Percentiles rank a stretch among this genome's conserved stretches.
These are phyloP conservation scores for Ancistrus triradiatus DNA, from an alignment of 2,113 vertebrate species.

Conservation along the genomic window DNA sequence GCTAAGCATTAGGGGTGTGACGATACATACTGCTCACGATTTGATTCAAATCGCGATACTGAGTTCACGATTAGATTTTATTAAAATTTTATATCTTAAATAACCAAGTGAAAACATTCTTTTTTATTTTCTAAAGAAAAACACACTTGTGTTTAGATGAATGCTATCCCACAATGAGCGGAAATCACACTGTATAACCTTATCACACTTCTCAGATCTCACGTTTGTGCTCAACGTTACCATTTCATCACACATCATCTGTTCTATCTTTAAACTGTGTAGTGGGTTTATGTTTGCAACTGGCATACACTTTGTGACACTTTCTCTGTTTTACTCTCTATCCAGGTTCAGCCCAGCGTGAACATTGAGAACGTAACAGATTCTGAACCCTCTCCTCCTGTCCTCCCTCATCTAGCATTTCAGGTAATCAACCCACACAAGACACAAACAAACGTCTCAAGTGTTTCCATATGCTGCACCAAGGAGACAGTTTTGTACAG, in stretches of 20 bases:
- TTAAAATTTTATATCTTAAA: too few relatives aligned
- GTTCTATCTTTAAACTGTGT: conserved; percentile 4
- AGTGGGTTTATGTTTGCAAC: background rate
- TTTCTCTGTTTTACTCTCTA: conserved; percentile 31
- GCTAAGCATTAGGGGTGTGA: too few relatives aligned
- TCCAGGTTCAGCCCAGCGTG: conserved; percentile 77
- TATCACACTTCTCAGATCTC: too few relatives aligned
- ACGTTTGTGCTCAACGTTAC: too few relatives aligned
- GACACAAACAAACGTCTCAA: background rate
- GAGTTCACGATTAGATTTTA: too few relatives aligned
- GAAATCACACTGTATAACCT: too few relatives aligned
- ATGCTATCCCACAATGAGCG: too few relatives aligned
- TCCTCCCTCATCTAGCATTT: conserved; percentile 43
- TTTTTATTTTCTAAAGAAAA: too few relatives aligned
- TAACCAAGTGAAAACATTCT: too few relatives aligned
- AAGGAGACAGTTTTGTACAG: background rate
- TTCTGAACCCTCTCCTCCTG: conserved; percentile 38
- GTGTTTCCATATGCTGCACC: background rate
- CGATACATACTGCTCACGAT: too few relatives aligned
- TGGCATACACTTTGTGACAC: background rate
- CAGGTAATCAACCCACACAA: conserved; percentile 62
- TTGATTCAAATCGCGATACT: too few relatives aligned
- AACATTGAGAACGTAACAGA: conserved; percentile 74
- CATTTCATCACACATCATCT: conserved; percentile 2
- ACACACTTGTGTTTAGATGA: too few relatives aligned